These are phyloP conservation scores for Rhopalosiphum nymphaeae DNA, from an alignment of 2,888 invertebrate species.

Conservation along the genomic window DNA sequence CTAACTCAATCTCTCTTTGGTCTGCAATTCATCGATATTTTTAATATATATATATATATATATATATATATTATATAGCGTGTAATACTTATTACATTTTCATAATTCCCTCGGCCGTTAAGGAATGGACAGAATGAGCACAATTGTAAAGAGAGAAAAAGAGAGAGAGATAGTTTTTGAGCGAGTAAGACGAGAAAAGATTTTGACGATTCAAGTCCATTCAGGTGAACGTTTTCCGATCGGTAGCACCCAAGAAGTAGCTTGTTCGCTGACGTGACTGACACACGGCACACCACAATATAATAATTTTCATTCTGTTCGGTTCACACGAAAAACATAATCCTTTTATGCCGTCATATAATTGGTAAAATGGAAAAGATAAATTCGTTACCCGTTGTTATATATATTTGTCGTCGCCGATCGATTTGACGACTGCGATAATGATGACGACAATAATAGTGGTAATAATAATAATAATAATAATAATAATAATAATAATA, in stretches of 20 bases:
- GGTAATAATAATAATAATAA: conserved; percentile 29
- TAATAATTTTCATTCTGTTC: conserved; percentile 53
- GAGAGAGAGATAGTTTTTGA: not conserved
- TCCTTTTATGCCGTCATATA: conserved; percentile 58
- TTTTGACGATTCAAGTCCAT: conserved; percentile 26
- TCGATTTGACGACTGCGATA: conserved; percentile 49
- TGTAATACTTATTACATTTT: not conserved
- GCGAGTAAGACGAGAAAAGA: not conserved
- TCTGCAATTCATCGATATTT: not conserved
- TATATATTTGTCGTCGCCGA: conserved; percentile 38
- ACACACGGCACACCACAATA: conserved; percentile 57
- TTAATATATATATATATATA: not conserved
- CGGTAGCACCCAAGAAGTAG: conserved; percentile 22
- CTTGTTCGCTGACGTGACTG: conserved; percentile 52
- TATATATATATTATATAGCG: not conserved
- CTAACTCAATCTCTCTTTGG: not conserved
- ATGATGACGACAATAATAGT: conserved; percentile 53
- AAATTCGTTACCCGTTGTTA: conserved; percentile 64
- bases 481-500: conserved; percentile 34
- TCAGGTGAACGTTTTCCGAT: conserved; percentile 44
- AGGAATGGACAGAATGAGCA: not conserved
- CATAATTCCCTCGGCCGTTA: not conserved
- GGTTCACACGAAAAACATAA: conserved; percentile 64
- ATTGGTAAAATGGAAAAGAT: conserved; percentile 63
- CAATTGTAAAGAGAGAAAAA: not conserved